Conservation (phyloP, 2,797 vertebrate genomes). For the Centroberyx gerrardi region DNA sequence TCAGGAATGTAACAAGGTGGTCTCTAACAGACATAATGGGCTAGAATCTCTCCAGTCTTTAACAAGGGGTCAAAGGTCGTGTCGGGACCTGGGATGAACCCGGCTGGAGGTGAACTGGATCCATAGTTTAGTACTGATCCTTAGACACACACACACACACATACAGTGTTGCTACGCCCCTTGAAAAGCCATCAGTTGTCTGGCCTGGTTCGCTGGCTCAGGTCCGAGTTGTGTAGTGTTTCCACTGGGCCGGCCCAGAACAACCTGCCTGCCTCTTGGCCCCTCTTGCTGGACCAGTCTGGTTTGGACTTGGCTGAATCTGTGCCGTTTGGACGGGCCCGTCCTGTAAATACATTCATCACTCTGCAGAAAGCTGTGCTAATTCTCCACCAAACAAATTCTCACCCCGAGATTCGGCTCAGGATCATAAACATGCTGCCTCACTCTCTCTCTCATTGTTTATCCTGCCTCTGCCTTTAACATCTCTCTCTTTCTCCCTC, state of each 20-base stretch:
- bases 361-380: slow-evolving; percentile 22
- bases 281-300: slow-evolving; percentile 54
- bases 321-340: slow-evolving; percentile 53
- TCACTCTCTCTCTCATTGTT: slow-evolving; percentile 17
- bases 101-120: slow-evolving; percentile 39
- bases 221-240: slow-evolving; percentile 69
- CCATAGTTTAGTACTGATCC: slow-evolving; percentile 29
- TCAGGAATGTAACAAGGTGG: slow-evolving; percentile 43
- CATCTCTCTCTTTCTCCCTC: background rate
- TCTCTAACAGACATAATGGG: background rate
- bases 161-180: slow-evolving; percentile 30
- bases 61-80: slow-evolving; percentile 60
- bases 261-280: slow-evolving; percentile 54
- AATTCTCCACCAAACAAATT: slow-evolving; percentile 43
- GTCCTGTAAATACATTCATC: slow-evolving; percentile 61
- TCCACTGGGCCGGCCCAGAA: slow-evolving; percentile 61
- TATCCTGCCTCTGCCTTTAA: slow-evolving; percentile 10
- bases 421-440: background rate
- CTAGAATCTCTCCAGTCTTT: slow-evolving; percentile 25
- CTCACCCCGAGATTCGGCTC: slow-evolving; percentile 27
- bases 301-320: slow-evolving; percentile 30
- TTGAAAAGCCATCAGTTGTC: slow-evolving; percentile 69
- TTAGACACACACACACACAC: slow-evolving; percentile 4
- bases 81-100: slow-evolving; percentile 42
- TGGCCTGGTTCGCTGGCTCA: slow-evolving; percentile 56